phyloP scores from a whole-genome alignment of 2,888 invertebrate genomes.

The Scrobipalpa atriplicella region DNA sequence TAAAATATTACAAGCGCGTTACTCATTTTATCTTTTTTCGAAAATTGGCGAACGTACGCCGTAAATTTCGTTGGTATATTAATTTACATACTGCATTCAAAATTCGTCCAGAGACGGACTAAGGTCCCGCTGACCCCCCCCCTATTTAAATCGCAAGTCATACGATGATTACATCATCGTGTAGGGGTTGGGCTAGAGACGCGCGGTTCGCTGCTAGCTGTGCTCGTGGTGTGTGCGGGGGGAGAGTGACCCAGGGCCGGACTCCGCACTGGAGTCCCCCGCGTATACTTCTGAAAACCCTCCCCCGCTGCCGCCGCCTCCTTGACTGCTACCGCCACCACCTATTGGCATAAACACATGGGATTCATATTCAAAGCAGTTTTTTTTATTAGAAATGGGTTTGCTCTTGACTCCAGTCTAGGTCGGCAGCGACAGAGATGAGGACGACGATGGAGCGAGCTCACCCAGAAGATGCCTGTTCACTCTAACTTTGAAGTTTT shows the following conservation, averaged over 20 bases:
- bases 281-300: slow-evolving; percentile 77
- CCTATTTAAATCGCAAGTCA: neutral
- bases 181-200: slow-evolving; percentile 28
- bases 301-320: slow-evolving; percentile 71
- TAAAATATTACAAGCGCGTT: slow-evolving; percentile 2
- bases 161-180: slow-evolving; percentile 29
- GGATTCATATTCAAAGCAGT: neutral
- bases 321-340: slow-evolving; percentile 55
- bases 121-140: slow-evolving; percentile 18
- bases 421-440: too few species aligned
- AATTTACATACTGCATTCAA: slow-evolving; percentile 23
- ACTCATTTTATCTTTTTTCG: neutral
- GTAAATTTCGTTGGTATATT: slow-evolving; percentile 12
- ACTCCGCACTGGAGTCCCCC: slow-evolving; percentile 76
- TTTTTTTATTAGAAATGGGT: too few species aligned
- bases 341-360: neutral
- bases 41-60: slow-evolving; percentile 13
- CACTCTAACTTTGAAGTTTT: too few species aligned
- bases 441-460: too few species aligned
- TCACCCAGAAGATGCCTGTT: too few species aligned
- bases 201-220: slow-evolving; percentile 65
- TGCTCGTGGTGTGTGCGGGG: slow-evolving; percentile 75
- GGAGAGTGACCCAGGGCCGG: slow-evolving; percentile 74
- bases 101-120: slow-evolving; percentile 10
- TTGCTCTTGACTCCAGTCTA: too few species aligned